Conservation (phyloP, 2,113 vertebrate species). For the Dromiciops gliroides region DNA sequence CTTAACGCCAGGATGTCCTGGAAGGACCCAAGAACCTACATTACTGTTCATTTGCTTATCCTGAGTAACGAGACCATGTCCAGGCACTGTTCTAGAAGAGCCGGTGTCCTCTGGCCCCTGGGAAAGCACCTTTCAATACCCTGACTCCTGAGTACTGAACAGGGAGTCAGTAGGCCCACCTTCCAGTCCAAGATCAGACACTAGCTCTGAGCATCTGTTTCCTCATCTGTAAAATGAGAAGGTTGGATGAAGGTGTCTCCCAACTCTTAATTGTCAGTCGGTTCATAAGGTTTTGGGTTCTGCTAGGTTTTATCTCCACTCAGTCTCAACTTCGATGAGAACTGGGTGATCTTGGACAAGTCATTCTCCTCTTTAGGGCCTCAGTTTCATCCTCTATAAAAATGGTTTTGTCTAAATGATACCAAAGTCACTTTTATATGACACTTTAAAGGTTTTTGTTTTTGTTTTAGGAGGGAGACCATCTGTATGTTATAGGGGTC, state of each 20-base stretch:
- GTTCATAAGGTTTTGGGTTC: background rate
- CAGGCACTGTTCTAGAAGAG: too few species aligned
- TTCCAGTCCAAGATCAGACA: too few species aligned
- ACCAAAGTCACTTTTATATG: background rate
- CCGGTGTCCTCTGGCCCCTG: too few species aligned
- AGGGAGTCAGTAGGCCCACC: too few species aligned
- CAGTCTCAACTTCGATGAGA: background rate
- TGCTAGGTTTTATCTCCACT: background rate
- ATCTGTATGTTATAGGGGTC: background rate
- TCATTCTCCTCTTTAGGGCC: background rate
- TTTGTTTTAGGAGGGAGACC: background rate
- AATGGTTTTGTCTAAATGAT: background rate
- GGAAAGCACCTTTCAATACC: too few species aligned
- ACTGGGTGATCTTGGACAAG: background rate
- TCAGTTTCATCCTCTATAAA: background rate
- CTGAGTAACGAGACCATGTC: too few species aligned
- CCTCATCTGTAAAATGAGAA: background rate
- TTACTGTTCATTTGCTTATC: too few species aligned
- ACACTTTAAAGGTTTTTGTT: background rate
- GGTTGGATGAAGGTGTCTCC: background rate
- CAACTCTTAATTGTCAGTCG: too few species aligned
- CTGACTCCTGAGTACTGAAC: too few species aligned
- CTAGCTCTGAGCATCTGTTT: too few species aligned
- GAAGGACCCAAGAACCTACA: too few species aligned
- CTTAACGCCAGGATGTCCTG: too few species aligned